Percentiles rank a stretch among this genome's conserved stretches.
These are phyloP conservation scores for Siphonodentalium dalli DNA, from an alignment of 2,888 invertebrate species.

Conservation along the genomic window DNA sequence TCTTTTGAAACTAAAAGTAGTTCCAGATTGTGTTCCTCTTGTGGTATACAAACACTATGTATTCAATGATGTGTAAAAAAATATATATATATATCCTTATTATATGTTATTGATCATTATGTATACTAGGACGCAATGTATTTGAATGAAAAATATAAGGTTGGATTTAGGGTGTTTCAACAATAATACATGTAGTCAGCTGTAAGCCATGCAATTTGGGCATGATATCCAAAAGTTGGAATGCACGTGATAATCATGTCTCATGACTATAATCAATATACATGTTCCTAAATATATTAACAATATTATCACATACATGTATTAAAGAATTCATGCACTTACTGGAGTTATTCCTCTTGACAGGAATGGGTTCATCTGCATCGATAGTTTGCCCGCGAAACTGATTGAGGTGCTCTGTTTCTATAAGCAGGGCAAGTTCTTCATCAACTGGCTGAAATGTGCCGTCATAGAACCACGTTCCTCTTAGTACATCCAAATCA, in stretches of 20 bases:
- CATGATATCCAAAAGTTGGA: too few relatives aligned
- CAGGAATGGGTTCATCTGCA: constrained; percentile 26
- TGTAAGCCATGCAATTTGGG: too few relatives aligned
- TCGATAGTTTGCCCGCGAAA: constrained; percentile 67
- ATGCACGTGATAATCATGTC: not conserved
- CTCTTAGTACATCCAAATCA: constrained; percentile 69
- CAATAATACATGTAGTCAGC: too few relatives aligned
- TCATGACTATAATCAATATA: not conserved
- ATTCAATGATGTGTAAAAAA: too few relatives aligned
- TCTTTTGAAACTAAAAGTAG: too few relatives aligned
- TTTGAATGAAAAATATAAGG: too few relatives aligned
- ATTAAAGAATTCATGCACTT: not conserved
- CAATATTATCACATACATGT: not conserved
- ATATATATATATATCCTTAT: too few relatives aligned
- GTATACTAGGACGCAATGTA: too few relatives aligned
- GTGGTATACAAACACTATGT: too few relatives aligned
- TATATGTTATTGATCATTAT: too few relatives aligned
- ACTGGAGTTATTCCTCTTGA: constrained; percentile 54
- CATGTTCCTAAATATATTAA: not conserved
- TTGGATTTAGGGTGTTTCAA: too few relatives aligned
- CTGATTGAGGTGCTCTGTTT: constrained; percentile 71
- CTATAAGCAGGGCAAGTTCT: constrained; percentile 70
- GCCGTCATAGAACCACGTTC: constrained; percentile 74
- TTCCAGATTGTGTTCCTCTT: too few relatives aligned
- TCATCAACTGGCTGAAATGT: constrained; percentile 73